These are phyloP conservation scores for Synaphobranchus kaupii DNA, from an alignment of 2,797 vertebrate species.

Conservation along the genomic window DNA sequence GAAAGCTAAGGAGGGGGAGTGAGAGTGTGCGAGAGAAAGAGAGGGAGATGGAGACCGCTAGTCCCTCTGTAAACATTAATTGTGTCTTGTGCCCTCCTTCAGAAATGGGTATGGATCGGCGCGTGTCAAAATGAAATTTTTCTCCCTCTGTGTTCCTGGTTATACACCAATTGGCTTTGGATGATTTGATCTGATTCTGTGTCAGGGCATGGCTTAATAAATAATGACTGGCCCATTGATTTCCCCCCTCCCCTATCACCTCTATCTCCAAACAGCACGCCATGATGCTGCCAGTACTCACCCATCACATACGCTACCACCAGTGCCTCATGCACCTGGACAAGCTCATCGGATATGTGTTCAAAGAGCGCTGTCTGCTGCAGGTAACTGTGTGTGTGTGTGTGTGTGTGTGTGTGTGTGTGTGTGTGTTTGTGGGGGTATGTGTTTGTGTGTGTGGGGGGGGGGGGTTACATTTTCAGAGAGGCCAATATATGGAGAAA, in stretches of 20 bases:
- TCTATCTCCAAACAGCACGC: slow-evolving; percentile 79
- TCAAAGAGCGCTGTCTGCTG: slow-evolving; percentile 92
- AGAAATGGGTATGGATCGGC: slow-evolving; percentile 28
- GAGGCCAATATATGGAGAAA: too few species aligned
- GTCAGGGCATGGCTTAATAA: slow-evolving; percentile 72
- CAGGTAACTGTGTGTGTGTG: slow-evolving; percentile 77
- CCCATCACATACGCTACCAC: slow-evolving; percentile 97
- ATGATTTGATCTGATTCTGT: slow-evolving; percentile 70
- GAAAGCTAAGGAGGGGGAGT: background rate
- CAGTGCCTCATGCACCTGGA: slow-evolving; percentile 98
- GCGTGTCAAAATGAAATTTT: slow-evolving; percentile 34
- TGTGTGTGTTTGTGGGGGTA: background rate
- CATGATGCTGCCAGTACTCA: slow-evolving; percentile 98
- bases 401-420: slow-evolving; percentile 13
- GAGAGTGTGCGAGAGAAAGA: background rate
- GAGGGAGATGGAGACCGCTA: background rate
- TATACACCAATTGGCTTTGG: slow-evolving; percentile 61
- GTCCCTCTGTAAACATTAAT: background rate
- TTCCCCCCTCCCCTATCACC: slow-evolving; percentile 48
- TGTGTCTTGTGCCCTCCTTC: slow-evolving; percentile 28
- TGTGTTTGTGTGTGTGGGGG: too few species aligned
- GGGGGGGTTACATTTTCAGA: too few species aligned
- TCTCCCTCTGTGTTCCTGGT: slow-evolving; percentile 51
- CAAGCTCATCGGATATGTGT: slow-evolving; percentile 90
- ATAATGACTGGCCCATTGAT: slow-evolving; percentile 75